These are phyloP conservation scores for Platichthys stellatus DNA, from an alignment of 2,113 vertebrate species.

Conservation along the genomic window DNA sequence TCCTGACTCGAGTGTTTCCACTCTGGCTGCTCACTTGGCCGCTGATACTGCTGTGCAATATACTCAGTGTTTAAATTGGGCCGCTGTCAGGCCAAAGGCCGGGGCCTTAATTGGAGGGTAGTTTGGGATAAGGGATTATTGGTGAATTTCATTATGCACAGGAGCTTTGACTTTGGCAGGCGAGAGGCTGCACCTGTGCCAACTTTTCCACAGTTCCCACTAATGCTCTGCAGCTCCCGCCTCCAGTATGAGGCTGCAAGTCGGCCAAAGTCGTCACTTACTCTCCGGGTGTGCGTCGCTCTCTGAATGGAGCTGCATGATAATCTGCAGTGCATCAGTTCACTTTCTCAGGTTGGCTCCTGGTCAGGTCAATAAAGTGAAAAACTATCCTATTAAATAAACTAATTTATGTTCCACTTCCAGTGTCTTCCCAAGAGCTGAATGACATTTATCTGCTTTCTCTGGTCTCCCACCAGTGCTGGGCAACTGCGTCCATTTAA, in stretches of 20 bases:
- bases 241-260: constrained; percentile 8
- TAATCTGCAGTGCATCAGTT: too few relatives aligned
- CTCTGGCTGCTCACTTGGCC: constrained; percentile 43
- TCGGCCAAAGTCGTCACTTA: too few relatives aligned
- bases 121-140: constrained; percentile 61
- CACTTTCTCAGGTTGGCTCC: too few relatives aligned
- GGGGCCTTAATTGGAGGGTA: constrained; percentile 49
- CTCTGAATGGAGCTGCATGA: too few relatives aligned
- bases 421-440: neutral
- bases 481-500: too few relatives aligned
- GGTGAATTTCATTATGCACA: constrained; percentile 50
- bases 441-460: neutral
- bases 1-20: constrained; percentile 23
- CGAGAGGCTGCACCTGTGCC: constrained; percentile 46
- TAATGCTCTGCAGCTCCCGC: constrained; percentile 34
- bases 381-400: neutral
- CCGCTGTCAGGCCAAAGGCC: constrained; percentile 18
- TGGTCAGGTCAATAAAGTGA: neutral
- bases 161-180: constrained; percentile 64
- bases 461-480: too few relatives aligned
- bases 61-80: constrained; percentile 39
- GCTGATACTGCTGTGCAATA: neutral
- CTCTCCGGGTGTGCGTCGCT: too few relatives aligned
- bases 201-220: constrained; percentile 47
- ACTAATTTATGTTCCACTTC: neutral